Percentiles rank a stretch among this genome's conserved stretches.
phyloP scores from a whole-genome alignment of 2,797 vertebrate genomes.

The Gorsachius magnificus region DNA sequence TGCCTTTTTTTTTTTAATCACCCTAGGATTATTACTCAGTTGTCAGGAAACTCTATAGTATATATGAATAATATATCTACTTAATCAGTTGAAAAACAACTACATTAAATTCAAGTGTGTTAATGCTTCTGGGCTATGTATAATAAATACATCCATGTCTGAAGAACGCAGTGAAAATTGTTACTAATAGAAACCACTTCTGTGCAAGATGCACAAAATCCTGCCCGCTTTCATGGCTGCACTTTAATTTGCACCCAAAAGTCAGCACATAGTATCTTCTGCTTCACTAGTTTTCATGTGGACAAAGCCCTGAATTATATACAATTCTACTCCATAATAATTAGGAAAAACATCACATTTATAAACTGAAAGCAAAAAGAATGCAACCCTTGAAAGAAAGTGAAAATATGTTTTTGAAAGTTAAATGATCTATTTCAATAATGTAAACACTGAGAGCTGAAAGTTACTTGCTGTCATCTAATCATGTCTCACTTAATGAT shows the following conservation, averaged over 20 bases:
- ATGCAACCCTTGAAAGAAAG: neutral
- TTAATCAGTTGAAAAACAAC: neutral
- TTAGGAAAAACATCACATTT: neutral
- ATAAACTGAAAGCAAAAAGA: neutral
- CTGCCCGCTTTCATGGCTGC: neutral
- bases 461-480: neutral
- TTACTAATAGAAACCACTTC: neutral
- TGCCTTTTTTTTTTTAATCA: neutral
- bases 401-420: neutral
- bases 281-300: neutral
- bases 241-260: neutral
- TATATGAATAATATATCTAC: neutral
- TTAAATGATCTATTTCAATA: neutral
- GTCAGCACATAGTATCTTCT: neutral
- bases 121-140: neutral
- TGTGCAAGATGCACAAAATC: neutral
- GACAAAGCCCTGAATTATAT: neutral
- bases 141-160: neutral
- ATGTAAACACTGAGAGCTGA: neutral
- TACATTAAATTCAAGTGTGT: neutral
- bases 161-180: neutral
- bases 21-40: neutral
- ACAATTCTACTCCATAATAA: neutral
- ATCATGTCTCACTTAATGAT: neutral
- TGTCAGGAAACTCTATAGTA: neutral